Base-by-base conservation (phyloP, 2,888 invertebrate genomes). In the Euplexia lucipara region DNA sequence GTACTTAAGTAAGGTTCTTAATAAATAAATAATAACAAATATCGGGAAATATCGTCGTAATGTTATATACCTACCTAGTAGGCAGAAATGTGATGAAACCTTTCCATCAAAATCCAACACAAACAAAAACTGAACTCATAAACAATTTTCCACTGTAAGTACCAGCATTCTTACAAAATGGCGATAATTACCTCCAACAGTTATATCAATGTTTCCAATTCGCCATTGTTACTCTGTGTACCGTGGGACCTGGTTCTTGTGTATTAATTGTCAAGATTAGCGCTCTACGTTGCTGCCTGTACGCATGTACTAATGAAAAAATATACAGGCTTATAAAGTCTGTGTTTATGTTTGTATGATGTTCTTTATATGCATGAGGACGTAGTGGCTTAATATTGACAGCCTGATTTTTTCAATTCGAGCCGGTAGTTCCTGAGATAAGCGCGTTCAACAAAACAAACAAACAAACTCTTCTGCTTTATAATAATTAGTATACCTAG, bases 191-290 rank as follows among this genome's bases (percentile, higher is more conserved):
- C 30, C 49, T 34, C 52, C 71, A 71, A 76, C 80, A 60, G 76
- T 76, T 76, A 66, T 58, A 65, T 70, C 66, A 64, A 67, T 74
- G 70, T 75, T 58, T 61, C 45, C 53, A 78, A 79, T 79, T 74
- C 59, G 2, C 70, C 35, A 75, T 75, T 75, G 76, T 79, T 42
- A 54, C 30, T 37, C 52, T 14, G 41, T 16, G 37, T 62, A 67
- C 49, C 61, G 74, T 75, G 75, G 48, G 79, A 75, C 9, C 3
- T 45, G 6, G 42, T 75, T 79, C 79, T 79, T 79, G 56, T 35
- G 32, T 18, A 30, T 54, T 75, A 68, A 75, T 75, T 75, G 79
- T 75, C n/a, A 49, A 75, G 75, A 75, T 75, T 68, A 79, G 54
- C 58, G 62, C 79, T 72, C 34, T 77, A 8, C 16, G 30, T 0